Evolutionary conservation across 2,113 vertebrate species (phyloP).

Genomic region (Ailuropoda melanoleuca): DNA sequence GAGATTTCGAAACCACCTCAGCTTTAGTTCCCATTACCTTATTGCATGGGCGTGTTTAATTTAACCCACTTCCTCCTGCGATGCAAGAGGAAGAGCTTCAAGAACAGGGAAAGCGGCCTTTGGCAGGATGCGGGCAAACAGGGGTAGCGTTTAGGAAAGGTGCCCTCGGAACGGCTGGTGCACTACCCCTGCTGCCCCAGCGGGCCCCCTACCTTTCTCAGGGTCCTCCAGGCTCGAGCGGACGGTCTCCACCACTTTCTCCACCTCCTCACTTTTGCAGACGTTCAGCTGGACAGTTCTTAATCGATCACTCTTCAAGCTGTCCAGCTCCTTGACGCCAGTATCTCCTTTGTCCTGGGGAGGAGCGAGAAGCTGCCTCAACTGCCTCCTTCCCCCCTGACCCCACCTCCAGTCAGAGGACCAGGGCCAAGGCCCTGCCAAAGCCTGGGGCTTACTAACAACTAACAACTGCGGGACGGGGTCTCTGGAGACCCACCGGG

Average conservation of each 20-base stretch:
- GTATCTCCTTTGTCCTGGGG: conserved; percentile 84
- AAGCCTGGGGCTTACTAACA: background rate
- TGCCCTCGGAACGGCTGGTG: background rate
- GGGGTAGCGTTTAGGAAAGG: background rate
- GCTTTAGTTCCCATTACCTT: background rate
- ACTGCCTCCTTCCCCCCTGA: background rate
- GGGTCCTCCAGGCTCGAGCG: conserved; percentile 80
- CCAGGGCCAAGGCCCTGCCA: background rate
- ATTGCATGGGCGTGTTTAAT: rapidly evolving
- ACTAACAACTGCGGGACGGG: rapidly evolving
- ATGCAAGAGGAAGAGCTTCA: background rate
- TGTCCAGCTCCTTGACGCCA: conserved; percentile 85
- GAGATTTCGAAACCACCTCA: background rate
- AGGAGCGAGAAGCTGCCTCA: background rate
- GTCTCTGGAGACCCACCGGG: background rate
- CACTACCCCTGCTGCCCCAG: rapidly evolving
- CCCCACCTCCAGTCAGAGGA: background rate
- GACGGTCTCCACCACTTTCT: conserved; percentile 77
- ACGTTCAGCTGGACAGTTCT: conserved; percentile 87
- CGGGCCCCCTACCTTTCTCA: conserved; percentile 78
- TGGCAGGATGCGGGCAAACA: background rate
- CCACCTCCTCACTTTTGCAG: conserved; percentile 84
- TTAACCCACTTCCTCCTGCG: background rate
- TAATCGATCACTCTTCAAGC: conserved; percentile 85
- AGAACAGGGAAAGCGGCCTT: background rate